These are phyloP conservation scores for Stegodyphus dumicola DNA, from an alignment of 1,140 invertebrate species.

Conservation along the genomic window DNA sequence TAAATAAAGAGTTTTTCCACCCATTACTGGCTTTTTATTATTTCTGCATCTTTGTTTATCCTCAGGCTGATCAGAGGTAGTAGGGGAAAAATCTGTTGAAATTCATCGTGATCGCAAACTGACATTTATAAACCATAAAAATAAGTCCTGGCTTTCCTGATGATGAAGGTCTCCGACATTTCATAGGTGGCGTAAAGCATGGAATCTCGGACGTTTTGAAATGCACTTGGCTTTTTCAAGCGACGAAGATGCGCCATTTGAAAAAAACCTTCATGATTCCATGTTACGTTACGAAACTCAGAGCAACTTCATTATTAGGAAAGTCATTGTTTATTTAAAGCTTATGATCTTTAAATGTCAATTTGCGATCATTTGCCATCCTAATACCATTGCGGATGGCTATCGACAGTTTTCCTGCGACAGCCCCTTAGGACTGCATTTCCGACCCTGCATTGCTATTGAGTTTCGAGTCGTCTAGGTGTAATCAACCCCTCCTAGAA, in stretches of 20 bases:
- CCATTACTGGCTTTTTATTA: neutral
- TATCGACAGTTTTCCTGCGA: neutral
- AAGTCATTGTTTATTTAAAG: neutral
- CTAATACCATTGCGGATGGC: neutral
- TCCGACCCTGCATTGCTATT: neutral
- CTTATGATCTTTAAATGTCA: neutral
- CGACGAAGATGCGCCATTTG: no score
- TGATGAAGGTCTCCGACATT: neutral
- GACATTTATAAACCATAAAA: neutral
- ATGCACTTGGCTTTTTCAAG: neutral
- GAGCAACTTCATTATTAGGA: neutral
- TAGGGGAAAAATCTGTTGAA: neutral
- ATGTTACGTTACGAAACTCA: neutral
- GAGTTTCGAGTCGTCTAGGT: neutral
- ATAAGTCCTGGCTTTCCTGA: neutral
- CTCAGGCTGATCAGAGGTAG: neutral
- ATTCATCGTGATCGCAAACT: neutral
- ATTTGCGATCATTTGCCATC: neutral
- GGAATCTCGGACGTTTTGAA: neutral
- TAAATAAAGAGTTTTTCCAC: neutral
- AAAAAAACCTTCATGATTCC: neutral
- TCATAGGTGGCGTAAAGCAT: neutral
- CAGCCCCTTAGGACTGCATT: no score
- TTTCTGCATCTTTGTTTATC: neutral
- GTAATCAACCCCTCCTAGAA: neutral